Percentiles rank a stretch among this genome's conserved stretches.
Conservation (phyloP, 2,113 vertebrate genomes). For the Aegypius monachus region DNA sequence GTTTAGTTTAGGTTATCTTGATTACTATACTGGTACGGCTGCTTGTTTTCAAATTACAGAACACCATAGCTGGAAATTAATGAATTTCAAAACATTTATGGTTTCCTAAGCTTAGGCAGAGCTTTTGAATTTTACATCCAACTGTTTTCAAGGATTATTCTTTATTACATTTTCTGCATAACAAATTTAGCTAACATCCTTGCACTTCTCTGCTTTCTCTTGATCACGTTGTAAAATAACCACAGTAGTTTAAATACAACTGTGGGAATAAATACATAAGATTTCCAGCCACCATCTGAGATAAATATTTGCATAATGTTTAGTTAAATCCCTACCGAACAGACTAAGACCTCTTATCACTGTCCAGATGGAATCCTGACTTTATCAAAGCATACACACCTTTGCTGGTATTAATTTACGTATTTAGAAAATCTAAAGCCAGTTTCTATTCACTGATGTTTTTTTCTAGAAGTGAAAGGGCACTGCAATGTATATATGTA, state of each 20-base stretch:
- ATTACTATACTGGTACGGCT: neutral
- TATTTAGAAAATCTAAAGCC: neutral
- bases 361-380: constrained; percentile 25
- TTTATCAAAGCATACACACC: constrained; percentile 5
- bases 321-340: constrained; percentile 37
- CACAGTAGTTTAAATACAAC: constrained; percentile 26
- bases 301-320: constrained; percentile 50
- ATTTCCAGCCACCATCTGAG: constrained; percentile 37
- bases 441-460: neutral
- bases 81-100: neutral
- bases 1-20: neutral
- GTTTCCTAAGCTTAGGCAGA: neutral
- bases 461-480: neutral
- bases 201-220: constrained; percentile 33
- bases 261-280: constrained; percentile 36
- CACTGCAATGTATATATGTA: neutral
- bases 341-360: constrained; percentile 14
- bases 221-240: constrained; percentile 32
- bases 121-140: constrained; percentile 46
- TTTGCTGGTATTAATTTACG: neutral
- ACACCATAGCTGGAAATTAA: neutral
- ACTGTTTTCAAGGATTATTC: constrained; percentile 53
- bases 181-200: constrained; percentile 20
- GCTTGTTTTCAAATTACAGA: constrained; percentile 14
- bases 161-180: constrained; percentile 32